phyloP scores from a whole-genome alignment of 1,140 invertebrate genomes.

The Globodera rostochiensis region DNA sequence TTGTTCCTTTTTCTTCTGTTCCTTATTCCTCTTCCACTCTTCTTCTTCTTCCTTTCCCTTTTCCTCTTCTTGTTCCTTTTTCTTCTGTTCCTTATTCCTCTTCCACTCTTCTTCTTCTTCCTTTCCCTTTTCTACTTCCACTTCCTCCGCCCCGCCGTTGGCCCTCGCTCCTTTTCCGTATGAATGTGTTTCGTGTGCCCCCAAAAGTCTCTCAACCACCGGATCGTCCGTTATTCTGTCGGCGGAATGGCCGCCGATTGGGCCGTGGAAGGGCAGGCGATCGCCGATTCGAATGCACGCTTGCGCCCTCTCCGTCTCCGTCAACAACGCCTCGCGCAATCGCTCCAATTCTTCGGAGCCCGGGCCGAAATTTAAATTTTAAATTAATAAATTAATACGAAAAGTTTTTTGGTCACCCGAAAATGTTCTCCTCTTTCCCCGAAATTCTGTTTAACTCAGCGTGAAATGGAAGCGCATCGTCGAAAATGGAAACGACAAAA shows the following conservation, averaged over 20 bases:
- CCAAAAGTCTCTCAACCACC: neutral
- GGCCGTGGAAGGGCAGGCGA: neutral
- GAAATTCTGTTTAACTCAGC: conserved; percentile 57
- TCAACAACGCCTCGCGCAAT: conserved; percentile 44
- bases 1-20: neutral
- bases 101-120: neutral
- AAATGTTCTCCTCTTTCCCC: conserved; percentile 55
- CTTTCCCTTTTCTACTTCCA: neutral
- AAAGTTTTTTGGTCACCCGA: conserved; percentile 40
- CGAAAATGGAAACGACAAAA: conserved; percentile 53
- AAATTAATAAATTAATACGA: conserved; percentile 8
- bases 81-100: too few relatives aligned
- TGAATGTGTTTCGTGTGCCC: neutral
- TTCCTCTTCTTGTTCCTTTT: neutral
- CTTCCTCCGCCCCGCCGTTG: neutral
- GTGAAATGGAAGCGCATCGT: conserved; percentile 41
- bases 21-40: neutral
- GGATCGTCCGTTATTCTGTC: neutral
- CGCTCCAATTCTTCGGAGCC: conserved; percentile 47
- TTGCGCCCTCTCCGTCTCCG: conserved; percentile 48
- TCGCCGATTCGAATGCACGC: conserved; percentile 58
- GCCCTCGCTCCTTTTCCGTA: too few relatives aligned
- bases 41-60: neutral
- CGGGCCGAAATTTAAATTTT: conserved; percentile 14
- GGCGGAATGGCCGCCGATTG: neutral